Percentiles rank a stretch among this genome's conserved stretches.
phyloP scores from a whole-genome alignment of 2,888 invertebrate species.

The Eupithecia pulchellata region DNA sequence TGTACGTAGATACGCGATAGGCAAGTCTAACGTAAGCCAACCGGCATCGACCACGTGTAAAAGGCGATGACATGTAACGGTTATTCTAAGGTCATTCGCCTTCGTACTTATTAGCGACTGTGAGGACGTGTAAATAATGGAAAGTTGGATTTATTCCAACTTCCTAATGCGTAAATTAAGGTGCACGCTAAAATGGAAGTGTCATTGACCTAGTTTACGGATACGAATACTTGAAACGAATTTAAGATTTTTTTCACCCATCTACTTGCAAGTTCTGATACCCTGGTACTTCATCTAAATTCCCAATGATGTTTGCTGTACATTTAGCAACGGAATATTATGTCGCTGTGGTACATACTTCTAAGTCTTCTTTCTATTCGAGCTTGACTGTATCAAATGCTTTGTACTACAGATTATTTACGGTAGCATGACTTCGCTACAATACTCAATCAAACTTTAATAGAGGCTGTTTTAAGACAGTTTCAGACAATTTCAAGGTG shows the following conservation, averaged over 20 bases:
- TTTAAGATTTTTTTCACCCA: neutral
- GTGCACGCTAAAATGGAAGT: constrained; percentile 16
- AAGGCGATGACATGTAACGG: constrained; percentile 43
- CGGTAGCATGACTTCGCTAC: neutral
- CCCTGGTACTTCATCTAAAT: neutral
- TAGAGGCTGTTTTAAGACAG: neutral
- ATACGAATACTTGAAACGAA: neutral
- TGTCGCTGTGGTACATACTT: no score
- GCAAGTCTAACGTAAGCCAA: neutral
- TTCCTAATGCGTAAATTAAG: constrained; percentile 16
- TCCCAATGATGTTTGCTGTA: neutral
- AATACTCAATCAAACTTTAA: neutral
- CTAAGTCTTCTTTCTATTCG: neutral
- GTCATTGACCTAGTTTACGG: constrained; percentile 10
- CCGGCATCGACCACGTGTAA: constrained; percentile 7
- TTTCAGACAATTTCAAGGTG: neutral
- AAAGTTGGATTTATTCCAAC: constrained; percentile 24
- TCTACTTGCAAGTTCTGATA: neutral
- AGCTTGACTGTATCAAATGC: neutral
- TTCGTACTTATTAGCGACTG: constrained; percentile 25
- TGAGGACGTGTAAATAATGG: constrained; percentile 19
- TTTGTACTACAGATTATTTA: neutral
- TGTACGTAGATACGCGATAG: neutral
- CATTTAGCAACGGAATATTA: neutral
- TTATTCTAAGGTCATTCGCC: constrained; percentile 22